A percentile compares a stretch with the other conserved stretches of the same genome.
Conservation (phyloP, 2,113 vertebrate species). For the Albula goreensis region DNA sequence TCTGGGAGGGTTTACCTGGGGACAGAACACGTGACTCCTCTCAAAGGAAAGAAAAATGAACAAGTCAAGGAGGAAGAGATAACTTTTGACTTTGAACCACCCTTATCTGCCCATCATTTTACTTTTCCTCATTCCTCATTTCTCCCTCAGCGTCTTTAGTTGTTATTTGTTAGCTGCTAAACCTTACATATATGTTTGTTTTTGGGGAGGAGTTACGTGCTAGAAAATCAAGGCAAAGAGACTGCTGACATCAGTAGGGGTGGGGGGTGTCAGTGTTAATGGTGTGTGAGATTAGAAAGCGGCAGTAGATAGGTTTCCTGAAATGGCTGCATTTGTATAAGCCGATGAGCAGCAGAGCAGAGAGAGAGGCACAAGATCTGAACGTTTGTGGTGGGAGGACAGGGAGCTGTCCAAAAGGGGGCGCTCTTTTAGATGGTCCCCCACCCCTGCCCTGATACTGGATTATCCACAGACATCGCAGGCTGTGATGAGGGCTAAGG, state of each 20-base stretch:
- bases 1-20: not conserved
- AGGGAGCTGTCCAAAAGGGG: not conserved
- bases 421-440: not conserved
- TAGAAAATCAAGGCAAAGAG: not conserved
- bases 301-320: not conserved
- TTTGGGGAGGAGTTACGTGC: not conserved
- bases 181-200: not conserved
- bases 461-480: too few species aligned
- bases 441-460: not conserved
- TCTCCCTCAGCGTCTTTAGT: not conserved
- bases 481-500: not conserved
- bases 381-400: not conserved
- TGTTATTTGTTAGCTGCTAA: not conserved
- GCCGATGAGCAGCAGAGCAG: not conserved
- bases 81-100: not conserved
- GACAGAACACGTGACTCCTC: not conserved
- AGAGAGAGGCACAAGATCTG: not conserved
- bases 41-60: not conserved
- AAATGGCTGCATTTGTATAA: not conserved
- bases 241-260: not conserved
- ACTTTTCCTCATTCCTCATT: not conserved
- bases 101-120: not conserved
- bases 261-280: conserved; percentile 1
- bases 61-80: not conserved
- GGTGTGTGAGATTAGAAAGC: conserved; percentile 17